A percentile compares a stretch with the other conserved stretches of the same genome.
These are phyloP conservation scores for Rhyacophila evoluta DNA, from an alignment of 2,888 invertebrate genomes.

Conservation along the genomic window DNA sequence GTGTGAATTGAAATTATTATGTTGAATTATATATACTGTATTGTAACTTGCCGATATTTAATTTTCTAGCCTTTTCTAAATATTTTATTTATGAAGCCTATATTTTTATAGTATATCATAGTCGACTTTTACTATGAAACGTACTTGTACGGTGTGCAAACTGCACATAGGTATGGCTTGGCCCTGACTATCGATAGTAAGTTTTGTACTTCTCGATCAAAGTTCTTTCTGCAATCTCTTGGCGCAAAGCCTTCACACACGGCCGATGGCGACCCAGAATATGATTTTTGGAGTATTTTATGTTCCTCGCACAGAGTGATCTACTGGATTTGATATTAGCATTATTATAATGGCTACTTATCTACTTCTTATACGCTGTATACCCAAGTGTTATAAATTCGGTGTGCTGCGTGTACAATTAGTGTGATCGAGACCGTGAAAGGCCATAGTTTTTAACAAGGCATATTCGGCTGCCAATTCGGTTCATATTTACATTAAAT, in stretches of 20 bases:
- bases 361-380: not conserved
- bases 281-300: not conserved
- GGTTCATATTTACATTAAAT: not conserved
- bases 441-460: not conserved
- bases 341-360: not conserved
- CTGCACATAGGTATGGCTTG: too few species aligned
- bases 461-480: not conserved
- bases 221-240: too few species aligned
- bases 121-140: too few species aligned
- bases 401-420: not conserved
- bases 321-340: not conserved
- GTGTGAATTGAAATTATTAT: too few species aligned
- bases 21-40: too few species aligned
- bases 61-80: too few species aligned
- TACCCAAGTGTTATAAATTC: not conserved
- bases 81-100: too few species aligned
- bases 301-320: not conserved
- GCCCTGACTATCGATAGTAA: too few species aligned
- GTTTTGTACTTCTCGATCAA: too few species aligned
- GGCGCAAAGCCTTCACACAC: not conserved
- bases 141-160: too few species aligned
- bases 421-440: slow-evolving; percentile 6
- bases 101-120: too few species aligned
- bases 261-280: slow-evolving; percentile 1
- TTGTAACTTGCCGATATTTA: too few species aligned